Conservation (phyloP, 2,797 vertebrate species). For the Astyanax mexicanus region DNA sequence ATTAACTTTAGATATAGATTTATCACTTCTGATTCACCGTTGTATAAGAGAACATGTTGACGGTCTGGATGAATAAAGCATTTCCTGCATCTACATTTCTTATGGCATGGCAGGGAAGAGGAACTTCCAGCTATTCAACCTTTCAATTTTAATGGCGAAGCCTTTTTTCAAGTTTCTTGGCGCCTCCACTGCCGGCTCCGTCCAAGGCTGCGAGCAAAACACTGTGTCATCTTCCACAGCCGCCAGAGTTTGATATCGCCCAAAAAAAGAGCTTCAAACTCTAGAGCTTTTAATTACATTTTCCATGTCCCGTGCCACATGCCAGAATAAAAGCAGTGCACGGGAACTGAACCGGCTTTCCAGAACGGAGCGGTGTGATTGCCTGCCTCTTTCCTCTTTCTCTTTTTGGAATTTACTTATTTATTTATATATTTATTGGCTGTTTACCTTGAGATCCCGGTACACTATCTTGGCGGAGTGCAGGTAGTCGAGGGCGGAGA, state of each 20-base stretch:
- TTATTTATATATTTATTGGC: conserved; percentile 54
- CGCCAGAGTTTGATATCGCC: conserved; percentile 63
- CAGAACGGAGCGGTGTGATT: conserved; percentile 65
- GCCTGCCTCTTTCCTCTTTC: conserved; percentile 20
- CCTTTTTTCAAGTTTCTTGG: conserved; percentile 79
- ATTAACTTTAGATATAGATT: not conserved
- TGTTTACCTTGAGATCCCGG: conserved; percentile 98
- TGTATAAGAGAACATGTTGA: conserved; percentile 15
- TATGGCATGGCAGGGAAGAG: conserved; percentile 37
- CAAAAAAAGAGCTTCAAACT: conserved; percentile 64
- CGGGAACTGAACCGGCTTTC: conserved; percentile 58
- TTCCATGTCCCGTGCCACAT: conserved; percentile 71
- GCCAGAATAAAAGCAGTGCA: conserved; percentile 46
- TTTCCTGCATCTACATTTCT: conserved; percentile 47
- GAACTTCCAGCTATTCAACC: conserved; percentile 77
- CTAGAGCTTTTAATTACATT: conserved; percentile 83
- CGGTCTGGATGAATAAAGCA: conserved; percentile 38
- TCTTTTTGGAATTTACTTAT: conserved; percentile 29
- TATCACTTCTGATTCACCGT: not conserved
- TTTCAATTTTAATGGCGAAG: conserved; percentile 80
- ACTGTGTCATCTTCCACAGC: conserved; percentile 72
- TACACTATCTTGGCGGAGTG: conserved; percentile 98
- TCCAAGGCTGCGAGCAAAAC: conserved; percentile 81
- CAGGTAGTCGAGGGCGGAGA: conserved; percentile 97
- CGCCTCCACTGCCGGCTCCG: conserved; percentile 67